Base-by-base conservation (phyloP, 2,888 invertebrate species). In the Tipula confusa region DNA sequence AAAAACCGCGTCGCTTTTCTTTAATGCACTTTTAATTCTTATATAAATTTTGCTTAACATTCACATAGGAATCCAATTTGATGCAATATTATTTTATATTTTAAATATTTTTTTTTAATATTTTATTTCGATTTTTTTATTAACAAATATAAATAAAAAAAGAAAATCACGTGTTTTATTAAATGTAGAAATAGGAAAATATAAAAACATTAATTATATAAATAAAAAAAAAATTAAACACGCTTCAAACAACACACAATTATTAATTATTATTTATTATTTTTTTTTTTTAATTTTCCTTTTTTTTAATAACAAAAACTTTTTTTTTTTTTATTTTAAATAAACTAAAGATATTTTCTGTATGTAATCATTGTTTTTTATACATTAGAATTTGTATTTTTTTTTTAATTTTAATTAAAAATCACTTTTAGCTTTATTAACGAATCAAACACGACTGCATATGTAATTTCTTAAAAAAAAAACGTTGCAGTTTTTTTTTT, bases 181-280 rank as follows among this genome's bases (percentile, higher is more conserved):
- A 79, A 79, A 24, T 79, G 0, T 13, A 79, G 28, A 80, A 80
- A 80, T 29, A 80, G 15, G 29, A 6, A 43, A 15, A 80, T 29
- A 80, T 29, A 80, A 80, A 29, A 31, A 80, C 29, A 80, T 28
- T 28, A 28, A 80, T 29, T 80, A 80, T 80, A 80, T 80, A 15
- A 29, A 4, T 80, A 80, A 79, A 79, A 79, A 15, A 43, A 43
- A 43, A 43, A 43, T 43, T n/a, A 43, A 80, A 80, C 80, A 80
- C 80, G 80, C 80, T 80, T 80, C 80, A 80, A 80, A 80, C 80
- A 80, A 80, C 80, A 80, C 80, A 80, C 80, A 29, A 80, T n/a
- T 80, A 29, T 29, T 64, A n/a, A n/a, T n/a, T 28, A 79, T 28
- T 79, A 80, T 64, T 64, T 24, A 33, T 24, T 24, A n/a, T 64